These are phyloP conservation scores for Sebastes diploproa DNA, from an alignment of 2,797 vertebrate genomes.

Conservation along the genomic window DNA sequence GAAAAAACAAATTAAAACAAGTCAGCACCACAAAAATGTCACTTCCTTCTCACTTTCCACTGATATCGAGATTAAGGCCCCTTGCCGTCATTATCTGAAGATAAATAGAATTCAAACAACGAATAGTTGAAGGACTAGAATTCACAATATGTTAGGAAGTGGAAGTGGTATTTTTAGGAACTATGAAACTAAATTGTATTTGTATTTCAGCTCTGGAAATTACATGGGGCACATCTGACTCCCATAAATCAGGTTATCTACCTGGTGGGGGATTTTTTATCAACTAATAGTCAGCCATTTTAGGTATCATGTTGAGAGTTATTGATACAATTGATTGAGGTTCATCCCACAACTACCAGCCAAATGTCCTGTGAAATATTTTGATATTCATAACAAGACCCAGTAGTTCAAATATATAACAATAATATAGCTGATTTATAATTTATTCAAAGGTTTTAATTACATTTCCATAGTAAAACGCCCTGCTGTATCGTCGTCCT, in stretches of 20 bases:
- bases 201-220: background rate
- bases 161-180: background rate
- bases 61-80: background rate
- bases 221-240: background rate
- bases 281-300: conserved; percentile 1
- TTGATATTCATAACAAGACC: background rate
- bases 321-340: background rate
- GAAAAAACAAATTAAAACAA: background rate
- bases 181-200: background rate
- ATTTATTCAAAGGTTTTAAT: background rate
- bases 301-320: background rate
- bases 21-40: background rate
- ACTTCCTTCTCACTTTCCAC: background rate
- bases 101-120: background rate
- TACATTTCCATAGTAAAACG: background rate
- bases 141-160: background rate
- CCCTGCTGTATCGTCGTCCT: fast-evolving
- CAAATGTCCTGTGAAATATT: background rate
- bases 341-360: background rate
- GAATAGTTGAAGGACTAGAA: background rate
- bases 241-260: background rate
- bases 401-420: background rate
- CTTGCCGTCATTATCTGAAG: background rate
- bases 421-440: background rate
- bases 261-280: background rate